A percentile compares a stretch with the other conserved stretches of the same genome.
phyloP scores from a whole-genome alignment of 2,888 invertebrate genomes.

The Notodonta dromedarius region DNA sequence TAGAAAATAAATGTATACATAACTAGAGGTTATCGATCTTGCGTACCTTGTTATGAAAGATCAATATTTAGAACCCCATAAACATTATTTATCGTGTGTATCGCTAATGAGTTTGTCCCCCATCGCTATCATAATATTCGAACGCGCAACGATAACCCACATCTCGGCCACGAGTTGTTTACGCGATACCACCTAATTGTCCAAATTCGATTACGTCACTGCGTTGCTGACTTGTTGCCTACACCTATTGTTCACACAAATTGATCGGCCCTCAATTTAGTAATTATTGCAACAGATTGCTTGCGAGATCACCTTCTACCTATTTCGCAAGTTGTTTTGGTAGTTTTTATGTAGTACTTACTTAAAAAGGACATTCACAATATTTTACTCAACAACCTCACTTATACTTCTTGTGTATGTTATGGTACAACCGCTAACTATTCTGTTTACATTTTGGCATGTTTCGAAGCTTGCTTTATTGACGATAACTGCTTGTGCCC shows the following conservation, averaged over 20 bases:
- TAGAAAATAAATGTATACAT: background rate
- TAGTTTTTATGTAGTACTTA: constrained; percentile 34
- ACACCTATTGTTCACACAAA: constrained; percentile 53
- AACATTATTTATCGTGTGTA: constrained; percentile 48
- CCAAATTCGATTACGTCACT: constrained; percentile 63
- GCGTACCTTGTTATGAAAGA: constrained; percentile 32
- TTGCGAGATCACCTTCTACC: constrained; percentile 30
- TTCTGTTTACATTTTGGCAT: constrained; percentile 57
- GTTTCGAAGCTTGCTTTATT: constrained; percentile 52
- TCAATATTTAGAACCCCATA: constrained; percentile 47
- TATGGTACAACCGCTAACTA: constrained; percentile 53
- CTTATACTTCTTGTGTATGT: constrained; percentile 42
- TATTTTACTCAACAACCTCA: constrained; percentile 28
- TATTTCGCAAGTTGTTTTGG: constrained; percentile 51
- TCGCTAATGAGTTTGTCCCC: constrained; percentile 55
- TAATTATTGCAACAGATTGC: constrained; percentile 50
- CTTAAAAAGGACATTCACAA: constrained; percentile 34
- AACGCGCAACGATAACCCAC: constrained; percentile 65
- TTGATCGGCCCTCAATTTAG: constrained; percentile 44
- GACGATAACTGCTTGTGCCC: constrained; percentile 57
- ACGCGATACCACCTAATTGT: constrained; percentile 62
- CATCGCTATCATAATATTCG: constrained; percentile 44
- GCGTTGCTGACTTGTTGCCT: constrained; percentile 44
- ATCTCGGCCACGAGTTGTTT: constrained; percentile 62
- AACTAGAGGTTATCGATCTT: constrained; percentile 23